Percentiles rank a stretch among this genome's conserved stretches.
Evolutionary conservation across 2,888 invertebrate genomes (phyloP).

Genomic region (Crossocerus cetratus): DNA sequence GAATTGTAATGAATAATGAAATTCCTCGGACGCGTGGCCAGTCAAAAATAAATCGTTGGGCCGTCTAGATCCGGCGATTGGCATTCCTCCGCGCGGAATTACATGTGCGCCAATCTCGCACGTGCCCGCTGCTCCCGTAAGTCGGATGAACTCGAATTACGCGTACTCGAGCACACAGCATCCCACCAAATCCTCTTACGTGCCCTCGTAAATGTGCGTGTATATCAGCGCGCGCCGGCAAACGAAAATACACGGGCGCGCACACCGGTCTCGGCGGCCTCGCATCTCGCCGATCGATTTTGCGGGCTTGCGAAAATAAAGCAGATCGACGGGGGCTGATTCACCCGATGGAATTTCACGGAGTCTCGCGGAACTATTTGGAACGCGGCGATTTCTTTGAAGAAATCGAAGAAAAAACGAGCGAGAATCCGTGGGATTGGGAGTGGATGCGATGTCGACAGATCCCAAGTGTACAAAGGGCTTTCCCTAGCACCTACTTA

Average conservation of each 20-base stretch:
- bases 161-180: conserved; percentile 8
- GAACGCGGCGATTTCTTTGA: neutral
- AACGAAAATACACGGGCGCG: conserved; percentile 37
- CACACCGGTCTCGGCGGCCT: neutral
- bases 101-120: conserved; percentile 36
- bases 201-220: conserved; percentile 26
- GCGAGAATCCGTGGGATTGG: neutral
- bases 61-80: conserved; percentile 8
- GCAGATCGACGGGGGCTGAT: conserved; percentile 21
- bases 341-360: conserved; percentile 4
- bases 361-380: neutral
- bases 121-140: conserved; percentile 8
- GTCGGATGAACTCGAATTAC: conserved; percentile 21
- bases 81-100: conserved; percentile 39
- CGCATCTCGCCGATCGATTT: conserved; percentile 26
- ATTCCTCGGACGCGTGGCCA: neutral
- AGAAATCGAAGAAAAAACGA: neutral
- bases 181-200: conserved; percentile 22
- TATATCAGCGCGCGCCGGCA: conserved; percentile 19
- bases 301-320: conserved; percentile 33
- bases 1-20: neutral
- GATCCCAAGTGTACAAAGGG: neutral
- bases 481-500: conserved; percentile 35
- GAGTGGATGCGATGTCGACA: conserved; percentile 7
- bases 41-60: conserved; percentile 37